A percentile compares a stretch with the other conserved stretches of the same genome.
Evolutionary conservation across 2,888 invertebrate species (phyloP).

Genomic region (Dasypogon diadema): DNA sequence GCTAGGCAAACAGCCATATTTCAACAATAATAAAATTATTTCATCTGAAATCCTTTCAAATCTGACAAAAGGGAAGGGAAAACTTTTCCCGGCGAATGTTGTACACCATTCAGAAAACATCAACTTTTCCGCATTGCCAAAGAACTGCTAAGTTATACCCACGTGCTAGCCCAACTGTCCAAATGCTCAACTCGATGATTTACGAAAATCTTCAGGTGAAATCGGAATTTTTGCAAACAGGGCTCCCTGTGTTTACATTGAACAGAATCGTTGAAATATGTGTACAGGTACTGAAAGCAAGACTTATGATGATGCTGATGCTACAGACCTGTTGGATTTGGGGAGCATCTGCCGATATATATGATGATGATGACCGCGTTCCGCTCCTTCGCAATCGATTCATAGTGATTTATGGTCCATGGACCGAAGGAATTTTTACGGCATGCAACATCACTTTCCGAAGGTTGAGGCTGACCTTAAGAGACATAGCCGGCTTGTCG

Average conservation of each 20-base stretch:
- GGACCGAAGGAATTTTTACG: too few species aligned
- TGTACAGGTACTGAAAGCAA: too few species aligned
- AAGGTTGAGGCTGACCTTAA: too few species aligned
- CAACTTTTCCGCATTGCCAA: neutral
- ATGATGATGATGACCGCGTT: neutral
- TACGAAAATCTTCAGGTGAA: conserved; percentile 4
- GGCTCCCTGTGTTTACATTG: neutral
- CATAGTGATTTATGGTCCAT: neutral
- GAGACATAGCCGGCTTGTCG: too few species aligned
- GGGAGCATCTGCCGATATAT: neutral
- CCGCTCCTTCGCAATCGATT: neutral
- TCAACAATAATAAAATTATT: too few species aligned
- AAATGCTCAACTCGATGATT: neutral
- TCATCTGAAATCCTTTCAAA: neutral
- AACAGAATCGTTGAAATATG: too few species aligned
- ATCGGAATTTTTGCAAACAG: neutral
- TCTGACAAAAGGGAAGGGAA: neutral
- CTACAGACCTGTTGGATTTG: neutral
- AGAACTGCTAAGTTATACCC: neutral
- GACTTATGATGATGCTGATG: neutral
- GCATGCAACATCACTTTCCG: too few species aligned
- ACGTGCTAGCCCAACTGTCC: neutral
- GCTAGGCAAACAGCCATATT: too few species aligned
- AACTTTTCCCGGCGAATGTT: neutral
- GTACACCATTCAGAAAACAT: neutral